Percentiles rank a stretch among this genome's conserved stretches.
Conservation (phyloP, 2,888 invertebrate species). For the Pocota personata region DNA sequence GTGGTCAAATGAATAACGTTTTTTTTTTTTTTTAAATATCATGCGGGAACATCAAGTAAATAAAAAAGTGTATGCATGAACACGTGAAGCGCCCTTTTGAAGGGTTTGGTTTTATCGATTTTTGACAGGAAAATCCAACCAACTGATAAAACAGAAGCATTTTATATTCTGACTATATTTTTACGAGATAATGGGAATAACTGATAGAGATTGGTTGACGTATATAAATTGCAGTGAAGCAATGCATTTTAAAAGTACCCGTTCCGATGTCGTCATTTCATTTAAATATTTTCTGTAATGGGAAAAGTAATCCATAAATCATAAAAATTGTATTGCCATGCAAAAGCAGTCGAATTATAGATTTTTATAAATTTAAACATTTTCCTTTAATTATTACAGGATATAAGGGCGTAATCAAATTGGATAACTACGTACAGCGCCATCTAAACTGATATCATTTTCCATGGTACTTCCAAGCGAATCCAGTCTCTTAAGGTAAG, state of each 20-base stretch:
- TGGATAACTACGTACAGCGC: background rate
- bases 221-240: background rate
- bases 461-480: slow-evolving; percentile 54
- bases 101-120: background rate
- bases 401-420: background rate
- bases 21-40: too few relatives aligned
- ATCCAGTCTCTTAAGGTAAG: slow-evolving; percentile 47
- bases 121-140: background rate
- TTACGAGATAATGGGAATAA: background rate
- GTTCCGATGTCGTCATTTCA: too few relatives aligned
- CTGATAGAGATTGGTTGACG: background rate
- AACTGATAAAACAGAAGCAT: background rate
- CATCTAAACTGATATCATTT: slow-evolving; percentile 19
- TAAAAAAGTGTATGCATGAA: background rate
- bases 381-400: background rate
- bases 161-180: background rate
- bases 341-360: background rate
- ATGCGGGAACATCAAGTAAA: background rate
- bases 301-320: background rate
- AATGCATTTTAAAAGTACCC: background rate
- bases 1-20: background rate
- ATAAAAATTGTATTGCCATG: background rate
- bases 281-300: background rate
- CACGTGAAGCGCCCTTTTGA: background rate
- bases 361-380: background rate